Conservation (phyloP, 2,888 invertebrate species). For the Lordiphosa fenestrarum region DNA sequence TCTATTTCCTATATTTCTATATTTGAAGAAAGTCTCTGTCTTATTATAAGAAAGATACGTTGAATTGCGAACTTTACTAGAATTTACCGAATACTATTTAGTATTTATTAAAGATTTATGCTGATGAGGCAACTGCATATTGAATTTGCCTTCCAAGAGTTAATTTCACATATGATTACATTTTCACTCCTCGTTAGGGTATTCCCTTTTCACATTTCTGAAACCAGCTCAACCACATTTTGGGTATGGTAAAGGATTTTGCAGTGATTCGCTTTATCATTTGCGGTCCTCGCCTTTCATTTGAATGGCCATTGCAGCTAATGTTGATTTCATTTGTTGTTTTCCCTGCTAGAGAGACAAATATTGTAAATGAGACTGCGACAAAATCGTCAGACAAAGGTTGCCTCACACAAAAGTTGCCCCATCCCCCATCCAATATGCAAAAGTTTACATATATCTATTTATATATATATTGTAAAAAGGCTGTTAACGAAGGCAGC, state of each 20-base stretch:
- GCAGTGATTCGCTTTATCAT: conserved; percentile 56
- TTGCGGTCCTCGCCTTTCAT: conserved; percentile 44
- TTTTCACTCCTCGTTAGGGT: too few species aligned
- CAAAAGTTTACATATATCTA: conserved; percentile 11
- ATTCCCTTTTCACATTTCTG: too few species aligned
- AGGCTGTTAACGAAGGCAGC: conserved; percentile 49
- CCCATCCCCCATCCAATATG: conserved; percentile 14
- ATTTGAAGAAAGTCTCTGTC: too few species aligned
- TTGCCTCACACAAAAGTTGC: conserved; percentile 28
- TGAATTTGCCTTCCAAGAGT: too few species aligned
- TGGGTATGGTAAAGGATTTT: conserved; percentile 2
- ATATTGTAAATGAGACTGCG: conserved; percentile 71
- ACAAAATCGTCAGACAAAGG: conserved; percentile 63
- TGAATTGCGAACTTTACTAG: too few species aligned
- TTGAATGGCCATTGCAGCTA: conserved; percentile 49
- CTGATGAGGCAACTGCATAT: too few species aligned
- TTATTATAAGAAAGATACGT: too few species aligned
- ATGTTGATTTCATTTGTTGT: conserved; percentile 54
- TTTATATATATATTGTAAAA: conserved; percentile 40
- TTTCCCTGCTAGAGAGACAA: conserved; percentile 41
- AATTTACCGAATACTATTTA: too few species aligned
- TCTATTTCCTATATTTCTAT: too few species aligned
- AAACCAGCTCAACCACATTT: not conserved
- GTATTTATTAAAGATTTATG: too few species aligned
- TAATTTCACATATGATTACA: too few species aligned